These are phyloP conservation scores for Gymnorhina tibicen DNA, from an alignment of 2,113 vertebrate genomes.

Conservation along the genomic window DNA sequence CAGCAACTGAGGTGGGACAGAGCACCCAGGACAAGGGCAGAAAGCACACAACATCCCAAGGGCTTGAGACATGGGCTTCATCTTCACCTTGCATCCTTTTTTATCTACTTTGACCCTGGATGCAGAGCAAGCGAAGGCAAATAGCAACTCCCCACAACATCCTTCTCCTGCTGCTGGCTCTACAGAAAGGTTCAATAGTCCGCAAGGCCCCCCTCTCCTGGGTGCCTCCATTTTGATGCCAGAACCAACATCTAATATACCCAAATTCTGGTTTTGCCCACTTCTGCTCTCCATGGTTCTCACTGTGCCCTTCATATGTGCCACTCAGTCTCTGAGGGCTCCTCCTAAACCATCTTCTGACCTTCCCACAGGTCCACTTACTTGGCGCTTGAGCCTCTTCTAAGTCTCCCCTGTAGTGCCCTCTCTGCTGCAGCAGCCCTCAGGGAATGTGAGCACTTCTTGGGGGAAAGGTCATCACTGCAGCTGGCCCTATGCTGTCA, in stretches of 20 bases:
- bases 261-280: not conserved
- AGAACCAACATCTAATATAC: accelerated
- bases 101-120: accelerated
- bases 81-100: not conserved
- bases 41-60: not conserved
- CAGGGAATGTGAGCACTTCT: not conserved
- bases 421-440: not conserved
- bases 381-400: not conserved
- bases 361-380: not conserved
- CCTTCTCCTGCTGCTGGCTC: not conserved
- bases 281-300: not conserved
- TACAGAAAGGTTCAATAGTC: not conserved
- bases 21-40: not conserved
- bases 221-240: not conserved
- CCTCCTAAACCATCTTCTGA: not conserved
- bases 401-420: not conserved
- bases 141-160: not conserved
- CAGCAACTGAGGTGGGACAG: not conserved
- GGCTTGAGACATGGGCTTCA: not conserved
- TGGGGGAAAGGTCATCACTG: not conserved
- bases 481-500: not conserved
- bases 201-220: not conserved
- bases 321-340: not conserved
- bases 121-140: not conserved
- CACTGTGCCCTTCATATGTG: not conserved